Conservation (phyloP, 2,797 vertebrate genomes). For the Morelia viridis region DNA sequence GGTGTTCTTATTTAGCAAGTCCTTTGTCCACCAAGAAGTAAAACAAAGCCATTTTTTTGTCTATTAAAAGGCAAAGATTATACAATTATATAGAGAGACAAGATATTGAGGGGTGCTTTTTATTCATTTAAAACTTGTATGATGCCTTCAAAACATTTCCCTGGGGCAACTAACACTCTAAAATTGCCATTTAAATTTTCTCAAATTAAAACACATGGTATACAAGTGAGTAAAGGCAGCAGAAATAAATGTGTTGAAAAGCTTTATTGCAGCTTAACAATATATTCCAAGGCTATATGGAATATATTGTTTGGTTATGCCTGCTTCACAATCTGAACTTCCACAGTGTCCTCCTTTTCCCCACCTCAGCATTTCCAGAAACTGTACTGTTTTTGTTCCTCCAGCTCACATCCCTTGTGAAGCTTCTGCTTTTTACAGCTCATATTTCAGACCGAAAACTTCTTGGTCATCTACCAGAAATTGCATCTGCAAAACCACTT, state of each 20-base stretch:
- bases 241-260: too few species aligned
- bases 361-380: background rate
- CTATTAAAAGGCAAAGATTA: background rate
- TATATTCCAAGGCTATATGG: background rate
- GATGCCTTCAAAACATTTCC: background rate
- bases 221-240: background rate
- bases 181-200: background rate
- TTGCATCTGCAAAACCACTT: constrained; percentile 20
- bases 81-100: background rate
- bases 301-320: background rate
- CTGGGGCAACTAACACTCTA: too few species aligned
- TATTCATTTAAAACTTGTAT: background rate
- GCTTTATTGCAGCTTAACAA: background rate
- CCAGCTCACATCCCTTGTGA: background rate
- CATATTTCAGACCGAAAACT: constrained; percentile 5
- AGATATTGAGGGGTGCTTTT: background rate
- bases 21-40: background rate
- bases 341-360: background rate
- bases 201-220: background rate
- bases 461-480: background rate
- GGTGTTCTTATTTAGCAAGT: background rate
- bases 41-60: background rate
- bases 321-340: background rate
- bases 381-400: background rate
- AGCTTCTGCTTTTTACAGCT: constrained; percentile 22